phyloP scores from a whole-genome alignment of 2,113 vertebrate genomes.

The Lonchura striata region DNA sequence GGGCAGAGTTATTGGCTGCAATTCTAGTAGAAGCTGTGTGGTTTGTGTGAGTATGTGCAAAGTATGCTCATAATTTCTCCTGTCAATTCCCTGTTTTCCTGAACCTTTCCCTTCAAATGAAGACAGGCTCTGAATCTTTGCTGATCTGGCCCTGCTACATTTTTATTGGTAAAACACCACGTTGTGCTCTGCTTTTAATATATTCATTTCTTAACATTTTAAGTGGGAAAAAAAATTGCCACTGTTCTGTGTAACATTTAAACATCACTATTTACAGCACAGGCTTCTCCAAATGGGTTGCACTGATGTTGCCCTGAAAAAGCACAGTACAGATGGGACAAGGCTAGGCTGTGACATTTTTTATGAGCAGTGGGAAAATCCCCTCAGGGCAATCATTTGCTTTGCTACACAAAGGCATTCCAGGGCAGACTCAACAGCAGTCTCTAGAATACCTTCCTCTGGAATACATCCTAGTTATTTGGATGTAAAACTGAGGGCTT shows the following conservation, averaged over 20 bases:
- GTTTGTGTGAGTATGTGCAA: not conserved
- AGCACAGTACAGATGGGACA: constrained; percentile 54
- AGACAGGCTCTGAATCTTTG: not conserved
- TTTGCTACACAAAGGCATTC: constrained; percentile 64
- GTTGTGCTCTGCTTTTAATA: not conserved
- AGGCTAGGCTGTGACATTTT: constrained; percentile 59
- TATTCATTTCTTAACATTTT: constrained; percentile 14
- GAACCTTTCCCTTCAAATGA: not conserved
- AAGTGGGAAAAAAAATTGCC: not conserved
- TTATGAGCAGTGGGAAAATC: constrained; percentile 71
- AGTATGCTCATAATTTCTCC: not conserved
- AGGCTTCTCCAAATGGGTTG: constrained; percentile 23
- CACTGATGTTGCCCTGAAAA: constrained; percentile 42
- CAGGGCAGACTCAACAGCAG: constrained; percentile 44
- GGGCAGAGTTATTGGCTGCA: not conserved
- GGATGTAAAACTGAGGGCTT: not conserved
- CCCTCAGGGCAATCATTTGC: constrained; percentile 66
- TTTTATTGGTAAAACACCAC: not conserved
- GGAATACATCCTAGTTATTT: not conserved
- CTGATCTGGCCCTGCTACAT: not conserved
- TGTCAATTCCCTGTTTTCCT: not conserved
- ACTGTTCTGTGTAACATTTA: not conserved
- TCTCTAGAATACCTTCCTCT: constrained; percentile 21
- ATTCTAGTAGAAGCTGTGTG: not conserved
- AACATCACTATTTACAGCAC: constrained; percentile 28